A percentile compares a stretch with the other conserved stretches of the same genome.
Conservation (phyloP, 1,140 invertebrate species). For the Sarcophaga bullata region DNA sequence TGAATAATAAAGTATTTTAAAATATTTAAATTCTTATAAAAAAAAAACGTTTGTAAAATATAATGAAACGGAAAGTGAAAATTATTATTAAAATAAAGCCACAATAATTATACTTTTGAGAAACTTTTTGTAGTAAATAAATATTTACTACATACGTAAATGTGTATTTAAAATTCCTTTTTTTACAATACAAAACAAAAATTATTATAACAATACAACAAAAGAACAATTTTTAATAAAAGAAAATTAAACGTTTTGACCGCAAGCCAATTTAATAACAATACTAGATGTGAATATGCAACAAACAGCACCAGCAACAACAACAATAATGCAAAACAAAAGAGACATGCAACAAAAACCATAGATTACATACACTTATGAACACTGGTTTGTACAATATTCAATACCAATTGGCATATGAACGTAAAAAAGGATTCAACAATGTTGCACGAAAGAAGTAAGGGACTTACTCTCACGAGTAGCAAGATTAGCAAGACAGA, state of each 20-base stretch:
- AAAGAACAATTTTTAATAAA: slow-evolving; percentile 18
- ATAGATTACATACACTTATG: too few species aligned
- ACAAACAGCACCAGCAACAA: slow-evolving; percentile 1
- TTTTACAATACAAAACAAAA: slow-evolving; percentile 20
- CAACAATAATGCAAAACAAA: background rate
- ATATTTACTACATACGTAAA: slow-evolving; percentile 20
- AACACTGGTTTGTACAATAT: too few species aligned
- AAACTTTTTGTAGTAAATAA: slow-evolving; percentile 32
- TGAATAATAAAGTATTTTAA: background rate
- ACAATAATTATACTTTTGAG: slow-evolving; percentile 37
- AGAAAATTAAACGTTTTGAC: slow-evolving; percentile 64
- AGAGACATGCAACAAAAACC: background rate
- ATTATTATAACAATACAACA: slow-evolving; percentile 22
- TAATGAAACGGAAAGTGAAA: slow-evolving; percentile 37
- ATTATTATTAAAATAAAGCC: slow-evolving; percentile 12
- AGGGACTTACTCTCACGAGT: background rate
- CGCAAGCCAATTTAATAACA: slow-evolving; percentile 59
- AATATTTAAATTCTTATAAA: background rate
- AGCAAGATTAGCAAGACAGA: background rate
- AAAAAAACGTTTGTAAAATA: background rate
- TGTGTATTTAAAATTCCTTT: background rate
- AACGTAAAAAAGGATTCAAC: background rate
- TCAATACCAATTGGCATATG: background rate
- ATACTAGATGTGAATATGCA: background rate
- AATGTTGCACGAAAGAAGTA: background rate